Evolutionary conservation across 2,888 invertebrate genomes (phyloP).

Genomic region (Rotaria magnacalcarata): DNA sequence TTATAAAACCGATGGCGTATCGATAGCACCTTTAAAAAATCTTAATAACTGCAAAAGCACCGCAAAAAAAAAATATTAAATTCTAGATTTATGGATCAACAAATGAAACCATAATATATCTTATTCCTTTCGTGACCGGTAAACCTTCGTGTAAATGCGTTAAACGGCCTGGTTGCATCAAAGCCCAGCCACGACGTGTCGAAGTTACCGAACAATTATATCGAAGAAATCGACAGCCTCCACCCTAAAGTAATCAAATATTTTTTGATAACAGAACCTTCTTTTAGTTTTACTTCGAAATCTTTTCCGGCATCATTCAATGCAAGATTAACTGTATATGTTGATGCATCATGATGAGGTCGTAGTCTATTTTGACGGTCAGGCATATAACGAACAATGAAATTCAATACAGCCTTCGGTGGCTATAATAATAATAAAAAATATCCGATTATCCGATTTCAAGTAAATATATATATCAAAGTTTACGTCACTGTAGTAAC

Average conservation of each 20-base stretch:
- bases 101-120: conserved; percentile 97
- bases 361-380: conserved; percentile 87
- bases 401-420: conserved; percentile 88
- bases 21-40: background rate
- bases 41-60: background rate
- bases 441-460: no score
- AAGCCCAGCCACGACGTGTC: conserved; percentile 74
- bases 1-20: background rate
- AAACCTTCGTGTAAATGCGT: conserved; percentile 97
- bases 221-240: conserved; percentile 85
- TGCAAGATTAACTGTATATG: conserved; percentile 92
- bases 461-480: background rate
- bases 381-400: conserved; percentile 90
- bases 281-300: conserved; percentile 59
- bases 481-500: conserved; percentile 81
- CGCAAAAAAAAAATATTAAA: background rate
- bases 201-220: conserved; percentile 90
- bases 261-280: background rate
- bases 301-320: conserved; percentile 70
- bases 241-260: conserved; percentile 61
- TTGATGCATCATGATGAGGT: conserved; percentile 96
- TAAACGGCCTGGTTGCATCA: conserved; percentile 92
- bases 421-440: conserved; percentile 65
- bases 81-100: conserved; percentile 74
- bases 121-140: conserved; percentile 76